Percentiles rank a stretch among this genome's conserved stretches.
These are phyloP conservation scores for Drosophila tani DNA, from an alignment of 1,140 invertebrate species.

Conservation along the genomic window DNA sequence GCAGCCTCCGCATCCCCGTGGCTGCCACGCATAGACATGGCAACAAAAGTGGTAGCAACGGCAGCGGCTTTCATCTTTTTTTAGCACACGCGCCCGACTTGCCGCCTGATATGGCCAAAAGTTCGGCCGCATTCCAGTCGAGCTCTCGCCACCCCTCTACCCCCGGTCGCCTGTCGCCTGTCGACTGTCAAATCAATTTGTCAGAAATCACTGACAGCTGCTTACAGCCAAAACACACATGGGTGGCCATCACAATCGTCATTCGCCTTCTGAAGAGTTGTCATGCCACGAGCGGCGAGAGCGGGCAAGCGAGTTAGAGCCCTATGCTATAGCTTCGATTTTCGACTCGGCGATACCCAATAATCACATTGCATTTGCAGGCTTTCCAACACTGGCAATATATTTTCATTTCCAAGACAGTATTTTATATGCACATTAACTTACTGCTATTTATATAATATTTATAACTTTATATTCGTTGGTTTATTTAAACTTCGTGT, in stretches of 20 bases:
- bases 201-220: slow-evolving; percentile 83
- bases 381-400: too few relatives aligned
- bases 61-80: slow-evolving; percentile 66
- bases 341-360: slow-evolving; percentile 28
- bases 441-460: too few relatives aligned
- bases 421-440: not conserved
- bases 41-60: slow-evolving; percentile 52
- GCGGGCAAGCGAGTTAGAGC: slow-evolving; percentile 16
- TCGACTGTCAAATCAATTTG: slow-evolving; percentile 84
- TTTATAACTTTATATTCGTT: too few relatives aligned
- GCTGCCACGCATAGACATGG: slow-evolving; percentile 60
- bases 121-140: slow-evolving; percentile 22
- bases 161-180: slow-evolving; percentile 57
- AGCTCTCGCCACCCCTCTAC: not conserved
- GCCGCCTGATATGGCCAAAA: slow-evolving; percentile 33
- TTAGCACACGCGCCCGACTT: slow-evolving; percentile 74
- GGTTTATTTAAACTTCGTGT: too few relatives aligned
- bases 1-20: not conserved
- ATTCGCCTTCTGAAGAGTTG: slow-evolving; percentile 66
- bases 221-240: slow-evolving; percentile 77
- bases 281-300: slow-evolving; percentile 61
- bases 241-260: slow-evolving; percentile 41
- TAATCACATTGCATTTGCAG: not conserved
- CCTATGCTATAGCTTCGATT: not conserved
- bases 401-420: too few relatives aligned